These are phyloP conservation scores for Cryptoprocta ferox DNA, from an alignment of 2,797 vertebrate species.

Conservation along the genomic window DNA sequence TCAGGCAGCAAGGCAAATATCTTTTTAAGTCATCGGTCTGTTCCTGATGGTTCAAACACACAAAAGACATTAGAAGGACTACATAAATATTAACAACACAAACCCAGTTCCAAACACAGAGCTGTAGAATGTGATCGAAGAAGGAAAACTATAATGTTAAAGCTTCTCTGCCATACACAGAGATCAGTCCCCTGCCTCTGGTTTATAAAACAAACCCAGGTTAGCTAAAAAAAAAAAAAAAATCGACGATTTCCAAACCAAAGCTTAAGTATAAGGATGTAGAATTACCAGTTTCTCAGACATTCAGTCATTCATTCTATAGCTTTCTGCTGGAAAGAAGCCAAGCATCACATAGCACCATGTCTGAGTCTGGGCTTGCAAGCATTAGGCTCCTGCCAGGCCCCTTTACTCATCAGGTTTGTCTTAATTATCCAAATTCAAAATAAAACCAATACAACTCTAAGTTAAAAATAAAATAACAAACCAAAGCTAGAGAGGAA, in stretches of 20 bases:
- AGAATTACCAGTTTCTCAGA: background rate
- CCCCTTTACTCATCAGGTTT: background rate
- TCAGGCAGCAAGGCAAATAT: background rate
- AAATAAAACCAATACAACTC: background rate
- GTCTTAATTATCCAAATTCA: constrained; percentile 25
- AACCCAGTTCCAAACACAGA: background rate
- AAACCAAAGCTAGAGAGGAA: background rate
- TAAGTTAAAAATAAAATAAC: background rate
- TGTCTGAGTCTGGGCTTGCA: background rate
- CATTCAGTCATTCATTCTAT: accelerated
- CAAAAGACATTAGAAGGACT: background rate
- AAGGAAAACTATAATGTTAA: background rate
- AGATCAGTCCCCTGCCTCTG: background rate
- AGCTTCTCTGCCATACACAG: background rate
- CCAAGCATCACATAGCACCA: accelerated
- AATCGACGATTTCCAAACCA: background rate
- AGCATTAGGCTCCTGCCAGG: background rate
- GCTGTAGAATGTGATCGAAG: background rate
- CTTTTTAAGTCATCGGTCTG: constrained; percentile 27
- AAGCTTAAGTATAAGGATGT: background rate
- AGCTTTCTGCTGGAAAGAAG: background rate
- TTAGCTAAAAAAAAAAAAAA: background rate
- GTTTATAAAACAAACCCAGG: constrained; percentile 40
- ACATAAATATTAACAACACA: constrained; percentile 22
- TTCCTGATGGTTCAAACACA: background rate